Percentiles rank a stretch among this genome's conserved stretches.
Conservation (phyloP, 2,797 vertebrate species). For the Pseudomugil tenellus region DNA sequence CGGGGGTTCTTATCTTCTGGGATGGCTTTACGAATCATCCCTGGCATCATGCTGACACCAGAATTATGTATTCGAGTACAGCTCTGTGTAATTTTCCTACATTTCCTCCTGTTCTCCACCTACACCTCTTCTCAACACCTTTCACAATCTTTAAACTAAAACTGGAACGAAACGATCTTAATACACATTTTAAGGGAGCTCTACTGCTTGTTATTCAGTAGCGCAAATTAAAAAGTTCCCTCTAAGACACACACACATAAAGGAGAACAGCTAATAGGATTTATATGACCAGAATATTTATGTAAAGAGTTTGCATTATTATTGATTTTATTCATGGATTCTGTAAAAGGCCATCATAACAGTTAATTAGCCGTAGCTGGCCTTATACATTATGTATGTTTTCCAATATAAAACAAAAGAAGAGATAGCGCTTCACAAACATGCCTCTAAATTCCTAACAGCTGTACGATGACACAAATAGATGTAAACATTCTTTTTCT, state of each 20-base stretch:
- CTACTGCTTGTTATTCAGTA: constrained; percentile 41
- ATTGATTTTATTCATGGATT: constrained; percentile 79
- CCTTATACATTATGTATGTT: constrained; percentile 74
- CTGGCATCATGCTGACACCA: constrained; percentile 52
- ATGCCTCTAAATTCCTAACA: constrained; percentile 36
- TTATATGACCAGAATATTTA: constrained; percentile 59
- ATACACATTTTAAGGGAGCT: constrained; percentile 23
- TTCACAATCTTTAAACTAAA: constrained; percentile 37
- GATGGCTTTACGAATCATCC: constrained; percentile 30
- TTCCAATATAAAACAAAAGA: constrained; percentile 68
- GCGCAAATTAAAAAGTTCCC: constrained; percentile 45
- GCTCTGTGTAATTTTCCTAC: constrained; percentile 42
- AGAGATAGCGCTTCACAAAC: constrained; percentile 48
- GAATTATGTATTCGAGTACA: constrained; percentile 53
- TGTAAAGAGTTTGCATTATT: constrained; percentile 65
- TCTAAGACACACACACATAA: constrained; percentile 39
- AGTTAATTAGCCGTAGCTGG: constrained; percentile 73
- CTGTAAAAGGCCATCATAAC: constrained; percentile 66
- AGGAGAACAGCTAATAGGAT: constrained; percentile 52
- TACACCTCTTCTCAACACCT: constrained; percentile 18
- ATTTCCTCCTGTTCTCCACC: constrained; percentile 21
- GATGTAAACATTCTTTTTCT: constrained; percentile 47
- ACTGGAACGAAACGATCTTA: constrained; percentile 23
- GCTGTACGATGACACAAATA: constrained; percentile 37
- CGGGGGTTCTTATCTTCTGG: constrained; percentile 60